Evolutionary conservation across 2,797 vertebrate species (phyloP), one percentile per base, ranked within the genome.

Genomic region (Danio kyathit): DNA sequence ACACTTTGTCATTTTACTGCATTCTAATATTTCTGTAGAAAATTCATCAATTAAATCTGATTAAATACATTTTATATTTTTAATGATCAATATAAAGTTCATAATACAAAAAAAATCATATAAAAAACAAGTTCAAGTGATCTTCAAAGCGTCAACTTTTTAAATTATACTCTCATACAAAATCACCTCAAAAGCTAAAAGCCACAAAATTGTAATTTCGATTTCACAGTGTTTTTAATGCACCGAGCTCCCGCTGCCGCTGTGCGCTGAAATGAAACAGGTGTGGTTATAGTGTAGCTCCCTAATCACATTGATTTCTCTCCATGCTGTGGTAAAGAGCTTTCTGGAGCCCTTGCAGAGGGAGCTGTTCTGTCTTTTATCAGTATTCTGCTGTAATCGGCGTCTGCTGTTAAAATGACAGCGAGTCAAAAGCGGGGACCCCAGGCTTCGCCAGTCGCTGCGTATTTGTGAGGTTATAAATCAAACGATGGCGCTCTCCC

Each of bases 391-490:
- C 54, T 76, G 73, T 86, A 79, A 87, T 84, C 86, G 86, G 66
- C 80, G 85, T 87, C 82, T 83, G 84, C 84, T 73, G 77, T 67
- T 64, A 86, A 84, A 87, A 85, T 88, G 89, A 86, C 89, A 88
- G 87, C 80, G 72, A 87, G 87, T 80, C 80, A 70, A 85, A 29
- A 82, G 80, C 61, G 81, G 86, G 82, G 83, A 87, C 89, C 88
- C 89, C 83, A 86, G 86, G 89, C 86, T 84, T 19, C 80, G 89
- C 85, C 90, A 86, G 88, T 92, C 91, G 89, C 85, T 90, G 88
- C 87, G 88, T 88, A 90, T 88, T 89, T 90, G 90, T 86, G 83
- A 83, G 87, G 86, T 86, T 83, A 92, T 93, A 91, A 92, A 92
- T 92, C 91, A 91, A 85, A 88, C 5, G 56, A 51, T 49, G 61